Conservation (phyloP, 1,140 invertebrate genomes). For the Diorhabda sublineata region DNA sequence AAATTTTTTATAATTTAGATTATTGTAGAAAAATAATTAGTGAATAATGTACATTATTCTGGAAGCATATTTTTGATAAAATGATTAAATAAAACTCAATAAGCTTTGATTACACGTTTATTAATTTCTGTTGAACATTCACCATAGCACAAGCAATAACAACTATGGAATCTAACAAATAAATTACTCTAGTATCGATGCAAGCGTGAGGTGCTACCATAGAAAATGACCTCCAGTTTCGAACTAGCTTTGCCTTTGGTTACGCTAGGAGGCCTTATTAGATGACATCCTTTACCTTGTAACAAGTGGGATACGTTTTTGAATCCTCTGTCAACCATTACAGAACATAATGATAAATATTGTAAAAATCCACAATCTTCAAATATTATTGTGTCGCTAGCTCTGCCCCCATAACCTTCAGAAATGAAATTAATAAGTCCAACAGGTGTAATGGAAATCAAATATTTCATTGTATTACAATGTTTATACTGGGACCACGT, state of each 20-base stretch:
- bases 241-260: neutral
- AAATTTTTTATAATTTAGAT: too few species aligned
- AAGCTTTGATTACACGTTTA: too few species aligned
- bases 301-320: slow-evolving; percentile 40
- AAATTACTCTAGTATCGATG: neutral
- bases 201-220: neutral
- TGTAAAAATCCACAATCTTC: slow-evolving; percentile 39
- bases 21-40: too few species aligned
- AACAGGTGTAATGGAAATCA: slow-evolving; percentile 42
- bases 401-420: slow-evolving; percentile 38
- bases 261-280: slow-evolving; percentile 40
- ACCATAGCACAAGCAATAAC: neutral
- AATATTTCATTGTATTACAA: slow-evolving; percentile 46
- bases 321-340: slow-evolving; percentile 44
- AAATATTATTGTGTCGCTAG: slow-evolving; percentile 34
- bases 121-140: too few species aligned
- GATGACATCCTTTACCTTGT: slow-evolving; percentile 28
- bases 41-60: too few species aligned
- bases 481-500: slow-evolving; percentile 43
- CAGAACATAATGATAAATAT: slow-evolving; percentile 23
- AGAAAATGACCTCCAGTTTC: neutral
- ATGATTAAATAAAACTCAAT: too few species aligned
- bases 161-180: slow-evolving; percentile 2
- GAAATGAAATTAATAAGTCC: slow-evolving; percentile 44
- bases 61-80: too few species aligned